Conservation (phyloP, 2,797 vertebrate genomes). For the Anguilla pacifica region DNA sequence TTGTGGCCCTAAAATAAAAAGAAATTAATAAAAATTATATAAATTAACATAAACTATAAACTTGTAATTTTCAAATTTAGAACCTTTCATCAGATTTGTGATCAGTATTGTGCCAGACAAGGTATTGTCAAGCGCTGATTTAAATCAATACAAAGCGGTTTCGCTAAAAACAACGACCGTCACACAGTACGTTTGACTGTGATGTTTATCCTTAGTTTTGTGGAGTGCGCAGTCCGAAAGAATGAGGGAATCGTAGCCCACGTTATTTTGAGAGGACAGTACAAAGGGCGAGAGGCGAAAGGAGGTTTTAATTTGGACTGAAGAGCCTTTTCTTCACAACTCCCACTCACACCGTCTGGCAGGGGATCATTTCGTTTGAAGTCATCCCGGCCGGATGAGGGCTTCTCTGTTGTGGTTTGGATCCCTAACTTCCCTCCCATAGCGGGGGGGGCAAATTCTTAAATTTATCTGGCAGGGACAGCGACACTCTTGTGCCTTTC, state of each 20-base stretch:
- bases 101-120: neutral
- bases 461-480: constrained; percentile 51
- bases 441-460: constrained; percentile 51
- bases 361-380: constrained; percentile 18
- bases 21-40: constrained; percentile 3
- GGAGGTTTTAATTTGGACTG: neutral
- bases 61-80: neutral
- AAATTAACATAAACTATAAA: neutral
- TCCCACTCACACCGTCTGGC: neutral
- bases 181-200: neutral
- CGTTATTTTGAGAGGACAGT: constrained; percentile 32
- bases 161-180: constrained; percentile 13
- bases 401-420: constrained; percentile 49
- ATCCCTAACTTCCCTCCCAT: constrained; percentile 36
- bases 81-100: neutral
- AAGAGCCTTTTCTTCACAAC: neutral
- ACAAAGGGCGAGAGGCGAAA: neutral
- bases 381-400: constrained; percentile 39
- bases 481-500: constrained; percentile 51
- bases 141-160: neutral
- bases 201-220: neutral
- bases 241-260: constrained; percentile 32
- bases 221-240: constrained; percentile 29
- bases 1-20: constrained; percentile 56
- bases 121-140: neutral